Evolutionary conservation across 2,113 vertebrate genomes (phyloP), one percentile per base, ranked within the genome.

Genomic region (Perca fluviatilis): DNA sequence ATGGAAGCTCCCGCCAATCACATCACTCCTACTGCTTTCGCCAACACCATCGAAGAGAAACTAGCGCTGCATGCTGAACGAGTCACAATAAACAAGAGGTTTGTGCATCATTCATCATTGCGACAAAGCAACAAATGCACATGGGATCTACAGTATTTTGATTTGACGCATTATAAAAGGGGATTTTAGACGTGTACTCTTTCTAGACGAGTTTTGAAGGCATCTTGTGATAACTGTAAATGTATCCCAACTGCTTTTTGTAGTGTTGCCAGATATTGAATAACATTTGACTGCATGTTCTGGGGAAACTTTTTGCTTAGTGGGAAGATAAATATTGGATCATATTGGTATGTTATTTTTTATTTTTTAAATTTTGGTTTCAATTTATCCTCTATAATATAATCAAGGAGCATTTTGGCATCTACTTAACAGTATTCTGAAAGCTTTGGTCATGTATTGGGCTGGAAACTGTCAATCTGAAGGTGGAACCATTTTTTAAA

Each of bases 1-100:
- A 99, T 99, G 98, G 98, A 99, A 88, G 95, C 96, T 18, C 98
- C 98, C 30, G 97, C 98, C 87, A 99, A 99, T 82, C 92, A 97
- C 62, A 92, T 99, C 74, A 99, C 98, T 7, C 98, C 98, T 6
- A 95, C 94, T 57, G 94, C 89, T 68, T 99, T 99, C 83, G 97
- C 97, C 0, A 93, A 95, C 84, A 92, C 93, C 2, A 96, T 99
- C 74, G 96, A 97, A 88, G 94, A 97, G 92, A 95, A 96, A 74
- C 92, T 99, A 3, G 94, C 63, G 60, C 85, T 84, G 15, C 94
- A 96, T 18, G 89, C 90, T 25, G 91, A 93, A 83, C 94, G 92
- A 33, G 96, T 98, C 27, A 94, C 93, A 16, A 89, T 99, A 47
- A 91, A 98, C 18, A 93, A 96, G 90, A 97, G 98, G 98, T 94